phyloP scores from a whole-genome alignment of 2,888 invertebrate genomes.

The Ochropacha duplaris region DNA sequence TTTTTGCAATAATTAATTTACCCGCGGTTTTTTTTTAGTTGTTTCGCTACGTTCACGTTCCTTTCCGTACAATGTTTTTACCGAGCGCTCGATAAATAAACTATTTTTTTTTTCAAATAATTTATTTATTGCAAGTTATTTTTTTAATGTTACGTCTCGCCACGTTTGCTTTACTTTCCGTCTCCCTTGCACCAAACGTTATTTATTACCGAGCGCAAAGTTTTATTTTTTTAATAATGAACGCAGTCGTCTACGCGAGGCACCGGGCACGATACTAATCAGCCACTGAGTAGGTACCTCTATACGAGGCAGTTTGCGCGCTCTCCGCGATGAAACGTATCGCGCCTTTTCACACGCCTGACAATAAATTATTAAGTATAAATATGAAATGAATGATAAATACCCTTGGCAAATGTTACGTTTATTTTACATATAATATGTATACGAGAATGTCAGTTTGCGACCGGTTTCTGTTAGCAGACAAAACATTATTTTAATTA shows the following conservation, averaged over 20 bases:
- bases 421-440: constrained; percentile 3
- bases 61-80: too few species aligned
- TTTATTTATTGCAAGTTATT: neutral
- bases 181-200: constrained; percentile 20
- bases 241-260: constrained; percentile 11
- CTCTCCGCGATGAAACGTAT: neutral
- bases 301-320: neutral
- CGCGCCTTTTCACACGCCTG: neutral
- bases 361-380: neutral
- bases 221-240: constrained; percentile 27
- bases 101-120: too few species aligned
- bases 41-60: too few species aligned
- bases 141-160: constrained; percentile 2
- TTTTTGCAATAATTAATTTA: too few species aligned
- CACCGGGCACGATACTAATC: constrained; percentile 26
- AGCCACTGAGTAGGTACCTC: too few species aligned
- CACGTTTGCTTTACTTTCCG: constrained; percentile 25
- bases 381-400: neutral
- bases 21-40: too few species aligned
- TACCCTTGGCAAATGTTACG: neutral
- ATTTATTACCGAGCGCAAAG: constrained; percentile 21
- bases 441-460: too few species aligned
- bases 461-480: neutral
- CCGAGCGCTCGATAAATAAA: too few species aligned
- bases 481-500: neutral